Conservation (phyloP, 2,797 vertebrate genomes). For the Bradypodion ventrale region DNA sequence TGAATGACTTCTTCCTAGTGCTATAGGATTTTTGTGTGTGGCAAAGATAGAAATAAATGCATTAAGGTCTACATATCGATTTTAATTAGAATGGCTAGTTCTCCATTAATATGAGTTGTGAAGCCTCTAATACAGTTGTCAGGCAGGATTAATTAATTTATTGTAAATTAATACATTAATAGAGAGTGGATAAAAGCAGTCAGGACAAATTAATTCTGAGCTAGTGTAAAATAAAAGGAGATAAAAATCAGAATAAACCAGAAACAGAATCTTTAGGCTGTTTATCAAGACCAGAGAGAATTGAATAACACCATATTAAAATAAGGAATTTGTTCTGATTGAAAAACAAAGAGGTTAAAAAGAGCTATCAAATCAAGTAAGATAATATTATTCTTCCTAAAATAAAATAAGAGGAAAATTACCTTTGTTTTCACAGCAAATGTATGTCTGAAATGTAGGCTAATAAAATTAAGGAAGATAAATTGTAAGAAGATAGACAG, state of each 20-base stretch:
- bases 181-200: conserved; percentile 63
- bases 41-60: conserved; percentile 42
- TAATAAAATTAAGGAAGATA: conserved; percentile 37
- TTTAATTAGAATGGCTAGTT: conserved; percentile 63
- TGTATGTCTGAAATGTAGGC: conserved; percentile 2
- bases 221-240: conserved; percentile 33
- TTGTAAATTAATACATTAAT: conserved; percentile 69
- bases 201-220: conserved; percentile 60
- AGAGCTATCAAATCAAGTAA: conserved; percentile 40
- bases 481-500: conserved; percentile 21
- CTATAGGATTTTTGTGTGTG: conserved; percentile 34
- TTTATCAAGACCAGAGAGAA: conserved; percentile 63
- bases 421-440: conserved; percentile 15
- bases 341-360: conserved; percentile 51
- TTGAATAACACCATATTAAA: conserved; percentile 55
- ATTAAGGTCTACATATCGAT: conserved; percentile 63
- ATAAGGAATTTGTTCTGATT: conserved; percentile 37
- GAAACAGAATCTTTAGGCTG: conserved; percentile 58
- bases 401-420: conserved; percentile 33
- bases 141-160: conserved; percentile 67
- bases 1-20: conserved; percentile 38
- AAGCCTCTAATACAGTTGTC: conserved; percentile 62
- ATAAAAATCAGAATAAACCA: conserved; percentile 48
- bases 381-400: conserved; percentile 21
- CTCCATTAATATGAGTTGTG: conserved; percentile 67